Conservation (phyloP, 2,797 vertebrate genomes). For the Streptopelia turtur region DNA sequence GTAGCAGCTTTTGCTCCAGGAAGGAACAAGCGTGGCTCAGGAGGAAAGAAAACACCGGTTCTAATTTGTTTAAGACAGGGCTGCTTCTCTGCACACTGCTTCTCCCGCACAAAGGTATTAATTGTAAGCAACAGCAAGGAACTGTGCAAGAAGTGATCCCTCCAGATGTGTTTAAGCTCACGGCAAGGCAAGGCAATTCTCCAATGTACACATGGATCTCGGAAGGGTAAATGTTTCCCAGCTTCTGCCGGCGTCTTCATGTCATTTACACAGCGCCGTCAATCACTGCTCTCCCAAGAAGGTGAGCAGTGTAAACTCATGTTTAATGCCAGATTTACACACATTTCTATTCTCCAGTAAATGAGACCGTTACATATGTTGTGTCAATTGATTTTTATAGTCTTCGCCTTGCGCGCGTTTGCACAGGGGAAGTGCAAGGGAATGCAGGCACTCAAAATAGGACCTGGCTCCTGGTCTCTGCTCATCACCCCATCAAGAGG, state of each 20-base stretch:
- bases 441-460: neutral
- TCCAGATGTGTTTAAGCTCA: constrained; percentile 25
- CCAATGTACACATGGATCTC: constrained; percentile 63
- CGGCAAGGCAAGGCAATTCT: constrained; percentile 40
- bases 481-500: neutral
- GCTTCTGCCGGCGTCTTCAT: constrained; percentile 26
- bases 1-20: neutral
- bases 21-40: neutral
- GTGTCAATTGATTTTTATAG: constrained; percentile 65
- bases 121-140: constrained; percentile 8
- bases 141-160: neutral
- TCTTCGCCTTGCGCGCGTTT: neutral
- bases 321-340: constrained; percentile 70
- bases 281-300: constrained; percentile 65
- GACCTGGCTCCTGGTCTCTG: neutral
- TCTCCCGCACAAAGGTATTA: neutral
- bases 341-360: constrained; percentile 56
- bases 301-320: constrained; percentile 56
- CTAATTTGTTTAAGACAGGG: neutral
- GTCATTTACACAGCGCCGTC: constrained; percentile 71
- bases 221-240: constrained; percentile 68
- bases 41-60: neutral
- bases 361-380: constrained; percentile 60
- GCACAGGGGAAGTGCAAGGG: neutral
- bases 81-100: neutral